A percentile compares a stretch with the other conserved stretches of the same genome.
phyloP scores from a whole-genome alignment of 2,797 vertebrate genomes.

The Sphenodon punctatus region DNA sequence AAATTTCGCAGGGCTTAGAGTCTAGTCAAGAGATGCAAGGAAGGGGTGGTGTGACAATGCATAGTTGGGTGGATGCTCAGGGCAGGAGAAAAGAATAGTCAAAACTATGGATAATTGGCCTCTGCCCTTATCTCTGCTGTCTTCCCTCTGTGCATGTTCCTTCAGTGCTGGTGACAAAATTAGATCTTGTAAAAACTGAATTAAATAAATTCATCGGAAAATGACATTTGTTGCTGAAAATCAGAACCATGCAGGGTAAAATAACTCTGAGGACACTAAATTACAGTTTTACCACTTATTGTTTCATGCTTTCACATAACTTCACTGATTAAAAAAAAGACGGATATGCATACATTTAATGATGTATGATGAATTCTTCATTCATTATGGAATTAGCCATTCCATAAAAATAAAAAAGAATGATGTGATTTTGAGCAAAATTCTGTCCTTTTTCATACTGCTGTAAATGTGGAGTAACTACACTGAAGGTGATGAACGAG shows the following conservation, averaged over 20 bases:
- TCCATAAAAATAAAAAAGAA: not conserved
- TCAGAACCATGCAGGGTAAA: not conserved
- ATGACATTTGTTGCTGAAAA: not conserved
- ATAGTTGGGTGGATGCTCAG: too few species aligned
- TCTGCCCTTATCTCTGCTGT: too few species aligned
- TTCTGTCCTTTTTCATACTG: not conserved
- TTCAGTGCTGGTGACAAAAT: not conserved
- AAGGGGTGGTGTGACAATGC: too few species aligned
- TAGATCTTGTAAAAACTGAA: not conserved
- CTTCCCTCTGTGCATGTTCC: too few species aligned
- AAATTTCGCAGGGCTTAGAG: too few species aligned
- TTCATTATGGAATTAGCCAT: not conserved
- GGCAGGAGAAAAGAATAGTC: too few species aligned
- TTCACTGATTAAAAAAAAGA: not conserved
- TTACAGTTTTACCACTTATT: not conserved
- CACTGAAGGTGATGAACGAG: not conserved
- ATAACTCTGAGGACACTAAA: not conserved
- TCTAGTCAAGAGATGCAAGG: too few species aligned
- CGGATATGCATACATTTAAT: rapidly evolving
- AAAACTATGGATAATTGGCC: too few species aligned
- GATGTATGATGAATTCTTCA: not conserved
- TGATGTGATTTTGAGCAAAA: not conserved
- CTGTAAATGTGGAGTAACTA: not conserved
- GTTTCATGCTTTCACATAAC: not conserved
- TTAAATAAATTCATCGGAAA: not conserved